Conservation (phyloP, 2,797 vertebrate species). For the Lycodopsis pacificus region DNA sequence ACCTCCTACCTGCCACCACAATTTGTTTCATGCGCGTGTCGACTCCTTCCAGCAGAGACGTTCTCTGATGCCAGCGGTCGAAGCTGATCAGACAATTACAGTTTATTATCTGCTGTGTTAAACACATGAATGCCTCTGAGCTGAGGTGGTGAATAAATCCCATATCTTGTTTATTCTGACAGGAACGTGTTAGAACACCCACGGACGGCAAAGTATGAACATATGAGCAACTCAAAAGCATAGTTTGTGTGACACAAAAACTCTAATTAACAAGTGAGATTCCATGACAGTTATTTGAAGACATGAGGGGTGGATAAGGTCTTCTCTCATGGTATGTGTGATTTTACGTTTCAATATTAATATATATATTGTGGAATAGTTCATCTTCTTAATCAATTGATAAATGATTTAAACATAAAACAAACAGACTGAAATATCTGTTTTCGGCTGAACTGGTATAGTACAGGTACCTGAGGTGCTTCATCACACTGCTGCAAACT, state of each 20-base stretch:
- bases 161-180: neutral
- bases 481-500: constrained; percentile 17
- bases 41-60: neutral
- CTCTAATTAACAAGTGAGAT: neutral
- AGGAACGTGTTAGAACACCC: neutral
- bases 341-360: neutral
- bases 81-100: constrained; percentile 20
- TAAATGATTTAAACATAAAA: neutral
- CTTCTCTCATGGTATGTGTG: neutral
- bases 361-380: neutral
- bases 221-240: neutral
- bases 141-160: constrained; percentile 8
- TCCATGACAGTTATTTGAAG: neutral
- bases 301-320: neutral
- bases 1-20: neutral
- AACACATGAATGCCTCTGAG: constrained; percentile 11
- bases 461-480: constrained; percentile 6
- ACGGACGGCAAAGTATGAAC: neutral
- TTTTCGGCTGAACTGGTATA: constrained; percentile 5
- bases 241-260: neutral
- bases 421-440: neutral
- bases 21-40: neutral
- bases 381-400: neutral
- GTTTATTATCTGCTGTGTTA: constrained; percentile 5
- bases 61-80: neutral